Evolutionary conservation across 2,888 invertebrate species (phyloP).

Genomic region (Caenorhabditis plicata): DNA sequence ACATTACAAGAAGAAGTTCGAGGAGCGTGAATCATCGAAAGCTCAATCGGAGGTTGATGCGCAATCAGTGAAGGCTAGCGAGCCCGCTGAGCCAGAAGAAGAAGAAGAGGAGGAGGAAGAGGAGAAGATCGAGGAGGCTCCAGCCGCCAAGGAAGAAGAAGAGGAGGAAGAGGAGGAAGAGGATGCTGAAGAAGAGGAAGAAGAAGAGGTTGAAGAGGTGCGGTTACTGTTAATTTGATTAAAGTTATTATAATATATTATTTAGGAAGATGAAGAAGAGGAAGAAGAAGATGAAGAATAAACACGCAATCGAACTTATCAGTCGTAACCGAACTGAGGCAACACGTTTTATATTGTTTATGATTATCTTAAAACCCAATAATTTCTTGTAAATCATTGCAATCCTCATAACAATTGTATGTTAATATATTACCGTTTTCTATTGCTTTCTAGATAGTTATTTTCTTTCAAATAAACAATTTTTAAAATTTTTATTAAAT

Average conservation of each 20-base stretch:
- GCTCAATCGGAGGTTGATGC: constrained; percentile 46
- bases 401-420: too few species aligned
- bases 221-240: too few species aligned
- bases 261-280: constrained; percentile 34
- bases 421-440: too few species aligned
- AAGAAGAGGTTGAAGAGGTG: constrained; percentile 28
- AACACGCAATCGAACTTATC: constrained; percentile 5
- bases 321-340: too few species aligned
- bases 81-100: constrained; percentile 34
- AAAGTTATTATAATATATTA: constrained; percentile 3
- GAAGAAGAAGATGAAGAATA: constrained; percentile 32
- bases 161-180: constrained; percentile 48
- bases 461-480: too few species aligned
- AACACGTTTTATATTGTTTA: too few species aligned
- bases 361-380: too few species aligned
- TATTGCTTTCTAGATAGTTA: too few species aligned
- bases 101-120: constrained; percentile 41
- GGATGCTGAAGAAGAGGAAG: constrained; percentile 39
- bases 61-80: constrained; percentile 42
- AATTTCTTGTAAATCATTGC: too few species aligned
- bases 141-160: constrained; percentile 45
- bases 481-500: too few species aligned
- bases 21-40: constrained; percentile 54
- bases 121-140: constrained; percentile 41
- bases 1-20: constrained; percentile 63